These are phyloP conservation scores for Ambastaia sidthimunki DNA, from an alignment of 2,797 vertebrate genomes.

Conservation along the genomic window DNA sequence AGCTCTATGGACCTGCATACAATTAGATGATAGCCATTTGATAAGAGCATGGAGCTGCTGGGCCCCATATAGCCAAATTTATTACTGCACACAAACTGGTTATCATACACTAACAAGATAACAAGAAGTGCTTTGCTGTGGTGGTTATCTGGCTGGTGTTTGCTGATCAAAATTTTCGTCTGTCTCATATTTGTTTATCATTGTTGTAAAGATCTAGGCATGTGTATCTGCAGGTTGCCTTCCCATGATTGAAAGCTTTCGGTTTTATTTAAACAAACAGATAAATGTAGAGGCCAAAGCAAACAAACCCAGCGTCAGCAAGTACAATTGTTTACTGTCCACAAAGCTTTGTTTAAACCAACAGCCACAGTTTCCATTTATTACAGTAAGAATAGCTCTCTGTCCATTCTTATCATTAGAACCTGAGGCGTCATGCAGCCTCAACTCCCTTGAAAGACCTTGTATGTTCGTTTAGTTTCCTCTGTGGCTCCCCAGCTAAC, in stretches of 20 bases:
- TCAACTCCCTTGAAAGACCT: constrained; percentile 25
- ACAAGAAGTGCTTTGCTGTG: background rate
- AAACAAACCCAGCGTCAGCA: background rate
- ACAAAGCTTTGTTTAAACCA: background rate
- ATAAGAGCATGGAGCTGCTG: constrained; percentile 2
- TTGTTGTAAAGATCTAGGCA: background rate
- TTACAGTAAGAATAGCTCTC: background rate
- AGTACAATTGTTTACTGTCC: background rate
- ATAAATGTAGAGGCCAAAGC: background rate
- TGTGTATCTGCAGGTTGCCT: background rate
- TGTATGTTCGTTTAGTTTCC: constrained; percentile 19
- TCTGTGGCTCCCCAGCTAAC: background rate
- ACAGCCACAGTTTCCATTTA: background rate
- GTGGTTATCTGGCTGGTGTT: constrained; percentile 1
- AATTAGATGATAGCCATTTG: constrained; percentile 28
- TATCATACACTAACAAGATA: background rate
- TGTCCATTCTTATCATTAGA: background rate
- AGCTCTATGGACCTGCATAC: background rate
- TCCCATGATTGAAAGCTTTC: background rate
- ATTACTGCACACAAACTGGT: constrained; percentile 8
- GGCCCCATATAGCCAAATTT: constrained; percentile 13
- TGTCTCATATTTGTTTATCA: background rate
- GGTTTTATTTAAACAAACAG: constrained; percentile 4
- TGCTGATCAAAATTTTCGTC: background rate
- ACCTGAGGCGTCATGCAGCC: background rate